Evolutionary conservation across 1,140 invertebrate genomes (phyloP).

Genomic region (Tyrophagus putrescentiae): DNA sequence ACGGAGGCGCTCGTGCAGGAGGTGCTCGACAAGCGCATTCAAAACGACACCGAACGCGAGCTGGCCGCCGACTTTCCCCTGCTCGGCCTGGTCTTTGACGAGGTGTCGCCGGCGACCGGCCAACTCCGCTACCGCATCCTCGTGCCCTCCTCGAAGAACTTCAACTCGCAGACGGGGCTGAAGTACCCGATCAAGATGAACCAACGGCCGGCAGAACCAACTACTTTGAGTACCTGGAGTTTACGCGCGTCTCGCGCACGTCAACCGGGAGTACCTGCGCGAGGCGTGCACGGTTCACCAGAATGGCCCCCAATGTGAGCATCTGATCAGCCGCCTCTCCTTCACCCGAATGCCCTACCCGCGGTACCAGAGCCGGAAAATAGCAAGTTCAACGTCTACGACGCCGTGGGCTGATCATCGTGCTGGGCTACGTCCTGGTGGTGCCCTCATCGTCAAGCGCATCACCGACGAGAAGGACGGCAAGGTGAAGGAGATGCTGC

Average conservation of each 20-base stretch:
- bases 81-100: too few relatives aligned
- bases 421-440: conserved; percentile 17
- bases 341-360: not conserved
- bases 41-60: too few relatives aligned
- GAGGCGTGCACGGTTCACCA: not conserved
- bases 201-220: not conserved
- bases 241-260: not conserved
- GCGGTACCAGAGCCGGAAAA: not conserved
- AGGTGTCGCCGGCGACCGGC: not conserved
- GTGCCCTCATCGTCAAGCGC: conserved; percentile 21
- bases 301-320: not conserved
- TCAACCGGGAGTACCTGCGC: not conserved
- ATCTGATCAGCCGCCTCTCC: not conserved
- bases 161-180: not conserved
- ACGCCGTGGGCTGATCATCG: not conserved
- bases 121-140: too few relatives aligned
- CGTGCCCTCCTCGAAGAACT: not conserved
- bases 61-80: too few relatives aligned
- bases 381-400: not conserved
- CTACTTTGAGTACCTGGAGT: not conserved
- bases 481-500: conserved; percentile 39
- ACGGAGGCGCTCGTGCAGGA: too few relatives aligned
- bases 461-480: conserved; percentile 20
- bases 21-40: too few relatives aligned
- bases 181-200: too few relatives aligned